Evolutionary conservation across 2,888 invertebrate genomes (phyloP), one percentile per base, ranked within the genome.

Genomic region (Coecobrya sp.): DNA sequence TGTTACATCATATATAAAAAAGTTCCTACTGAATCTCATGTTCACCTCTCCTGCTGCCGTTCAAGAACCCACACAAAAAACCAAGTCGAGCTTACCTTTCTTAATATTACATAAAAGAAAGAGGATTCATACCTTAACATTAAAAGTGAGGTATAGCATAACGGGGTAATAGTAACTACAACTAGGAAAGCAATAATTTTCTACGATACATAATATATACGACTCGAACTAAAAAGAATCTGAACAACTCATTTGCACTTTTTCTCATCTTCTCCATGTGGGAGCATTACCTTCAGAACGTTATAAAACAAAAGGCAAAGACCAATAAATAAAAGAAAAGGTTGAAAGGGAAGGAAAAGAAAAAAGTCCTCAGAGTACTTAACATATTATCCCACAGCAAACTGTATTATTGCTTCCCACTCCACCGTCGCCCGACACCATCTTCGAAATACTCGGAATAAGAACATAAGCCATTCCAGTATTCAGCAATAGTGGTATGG

Each of bases 301-400:
- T 79, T 85, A 84, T 89, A 85, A 90, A 85, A 90, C 85, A 90
- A 86, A 86, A 90, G 70, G 90, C 65, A 79, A 90, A 90, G 62
- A 79, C 86, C 89, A 90, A 90, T 90, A 90, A 90, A 90, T 90
- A 90, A 90, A 89, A 84, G 89, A 42, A 65, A 82, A 49, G 82
- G 89, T 82, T 89, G 89, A 68, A 89, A 88, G 49, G 76, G 81
- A 81, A 68, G 81, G 68, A 45, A 27, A 49, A 42, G 55, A 76
- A 79, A 85, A 85, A 90, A 76, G 85, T 85, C 65, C 90, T 90
- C 79, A 62, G 89, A 89, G 89, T 84, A 89, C 89, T 89, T 89
- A 30, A 73, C 52, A 89, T 79, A 89, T 81, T 81, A 84, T 89
- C 89, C 81, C 25, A 62, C 62, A 62, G 36, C 52, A 81, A 59